A percentile compares a stretch with the other conserved stretches of the same genome.
phyloP scores from a whole-genome alignment of 2,797 vertebrate genomes.

The Scleropages formosus region DNA sequence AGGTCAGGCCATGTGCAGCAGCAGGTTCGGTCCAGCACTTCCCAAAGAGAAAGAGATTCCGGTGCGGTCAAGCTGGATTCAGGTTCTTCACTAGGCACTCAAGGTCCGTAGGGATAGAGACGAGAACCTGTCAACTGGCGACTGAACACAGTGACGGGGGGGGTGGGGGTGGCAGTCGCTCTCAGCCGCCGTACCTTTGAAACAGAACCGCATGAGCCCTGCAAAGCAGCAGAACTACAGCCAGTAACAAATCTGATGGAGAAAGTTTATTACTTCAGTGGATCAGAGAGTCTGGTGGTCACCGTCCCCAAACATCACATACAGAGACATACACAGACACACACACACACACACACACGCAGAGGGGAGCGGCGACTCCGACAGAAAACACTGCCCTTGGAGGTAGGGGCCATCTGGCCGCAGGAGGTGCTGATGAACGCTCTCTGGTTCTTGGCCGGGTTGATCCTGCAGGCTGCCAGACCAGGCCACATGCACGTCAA shows the following conservation, averaged over 20 bases:
- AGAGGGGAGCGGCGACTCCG: constrained; percentile 1
- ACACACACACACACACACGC: no score
- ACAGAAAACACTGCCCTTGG: constrained; percentile 22
- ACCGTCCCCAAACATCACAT: neutral
- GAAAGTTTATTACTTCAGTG: neutral
- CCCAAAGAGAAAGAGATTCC: constrained; percentile 43
- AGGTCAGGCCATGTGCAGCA: no score
- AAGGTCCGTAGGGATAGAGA: constrained; percentile 45
- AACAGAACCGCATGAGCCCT: constrained; percentile 38
- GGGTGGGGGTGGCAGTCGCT: no score
- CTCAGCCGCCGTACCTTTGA: no score
- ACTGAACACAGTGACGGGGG: constrained; percentile 43
- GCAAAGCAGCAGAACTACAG: neutral
- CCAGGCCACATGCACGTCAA: neutral
- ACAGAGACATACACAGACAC: neutral
- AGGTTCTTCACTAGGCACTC: constrained; percentile 56
- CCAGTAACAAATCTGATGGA: neutral
- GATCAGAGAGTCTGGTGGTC: neutral
- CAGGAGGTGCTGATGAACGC: constrained; percentile 14
- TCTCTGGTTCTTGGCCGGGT: constrained; percentile 14
- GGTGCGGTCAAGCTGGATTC: constrained; percentile 56
- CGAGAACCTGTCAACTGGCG: constrained; percentile 42
- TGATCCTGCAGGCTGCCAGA: constrained; percentile 3
- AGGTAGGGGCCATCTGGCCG: constrained; percentile 11
- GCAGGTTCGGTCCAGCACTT: constrained; percentile 1